These are phyloP conservation scores for Poeciliopsis turrubarensis DNA, from an alignment of 2,113 vertebrate species.

Conservation along the genomic window DNA sequence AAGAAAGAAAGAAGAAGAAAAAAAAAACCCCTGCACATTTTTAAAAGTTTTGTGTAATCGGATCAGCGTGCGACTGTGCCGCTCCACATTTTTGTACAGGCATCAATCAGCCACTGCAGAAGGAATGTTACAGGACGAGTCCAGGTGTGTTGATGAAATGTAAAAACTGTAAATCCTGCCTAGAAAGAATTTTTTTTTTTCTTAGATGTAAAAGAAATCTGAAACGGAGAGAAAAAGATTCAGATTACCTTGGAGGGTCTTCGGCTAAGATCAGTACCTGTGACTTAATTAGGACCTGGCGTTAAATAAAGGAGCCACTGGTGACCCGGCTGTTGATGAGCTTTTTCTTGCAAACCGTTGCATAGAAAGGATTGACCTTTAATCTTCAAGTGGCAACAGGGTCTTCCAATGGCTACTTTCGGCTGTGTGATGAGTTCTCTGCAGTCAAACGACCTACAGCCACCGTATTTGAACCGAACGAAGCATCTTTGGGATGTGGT, in stretches of 20 bases:
- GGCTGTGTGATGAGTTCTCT: too few relatives aligned
- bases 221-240: constrained; percentile 7
- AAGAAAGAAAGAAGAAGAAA: constrained; percentile 16
- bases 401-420: neutral
- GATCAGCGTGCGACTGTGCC: constrained; percentile 13
- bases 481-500: too few relatives aligned
- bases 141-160: constrained; percentile 45
- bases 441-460: too few relatives aligned
- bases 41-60: constrained; percentile 34
- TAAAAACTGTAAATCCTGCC: constrained; percentile 61
- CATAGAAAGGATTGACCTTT: neutral
- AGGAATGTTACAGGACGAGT: constrained; percentile 52
- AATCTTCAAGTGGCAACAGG: neutral
- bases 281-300: constrained; percentile 39
- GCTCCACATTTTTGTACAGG: constrained; percentile 61
- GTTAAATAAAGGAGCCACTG: constrained; percentile 64
- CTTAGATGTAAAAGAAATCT: constrained; percentile 43
- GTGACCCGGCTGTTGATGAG: constrained; percentile 23
- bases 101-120: constrained; percentile 45
- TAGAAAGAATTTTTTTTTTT: constrained; percentile 25
- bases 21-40: neutral
- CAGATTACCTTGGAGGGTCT: constrained; percentile 15
- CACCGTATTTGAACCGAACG: too few relatives aligned
- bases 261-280: constrained; percentile 13
- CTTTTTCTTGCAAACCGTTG: neutral